Evolutionary conservation across 2,113 vertebrate genomes (phyloP).

Genomic region (Ctenomys sociabilis): DNA sequence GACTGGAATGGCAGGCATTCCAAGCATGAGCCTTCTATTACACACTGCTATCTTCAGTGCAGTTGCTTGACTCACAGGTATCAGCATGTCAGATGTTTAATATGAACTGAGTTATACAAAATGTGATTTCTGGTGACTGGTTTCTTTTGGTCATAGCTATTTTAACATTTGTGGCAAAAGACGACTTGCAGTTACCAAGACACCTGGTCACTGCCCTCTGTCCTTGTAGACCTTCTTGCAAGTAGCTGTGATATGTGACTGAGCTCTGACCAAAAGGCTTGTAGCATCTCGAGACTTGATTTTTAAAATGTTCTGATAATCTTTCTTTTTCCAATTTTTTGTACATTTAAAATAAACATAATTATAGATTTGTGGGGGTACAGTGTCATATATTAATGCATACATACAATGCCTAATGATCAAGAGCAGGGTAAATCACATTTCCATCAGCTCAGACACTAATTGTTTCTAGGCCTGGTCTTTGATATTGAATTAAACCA

Average conservation of each 20-base stretch:
- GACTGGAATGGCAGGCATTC: too few species aligned
- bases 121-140: neutral
- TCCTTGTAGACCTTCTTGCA: too few species aligned
- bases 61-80: too few species aligned
- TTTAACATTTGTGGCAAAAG: neutral
- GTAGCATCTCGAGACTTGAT: neutral
- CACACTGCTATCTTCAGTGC: too few species aligned
- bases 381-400: neutral
- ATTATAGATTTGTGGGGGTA: neutral
- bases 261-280: neutral
- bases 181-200: neutral
- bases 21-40: too few species aligned
- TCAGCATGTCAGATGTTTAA: neutral
- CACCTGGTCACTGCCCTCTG: neutral
- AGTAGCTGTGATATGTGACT: accelerated
- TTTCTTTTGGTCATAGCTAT: neutral
- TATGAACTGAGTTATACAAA: neutral
- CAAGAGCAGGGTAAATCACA: neutral
- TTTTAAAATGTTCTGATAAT: neutral
- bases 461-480: neutral
- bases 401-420: neutral
- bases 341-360: neutral
- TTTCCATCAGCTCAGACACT: neutral
- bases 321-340: neutral
- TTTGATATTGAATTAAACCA: neutral